phyloP scores from a whole-genome alignment of 2,888 invertebrate genomes.

The Halictus ligatus region DNA sequence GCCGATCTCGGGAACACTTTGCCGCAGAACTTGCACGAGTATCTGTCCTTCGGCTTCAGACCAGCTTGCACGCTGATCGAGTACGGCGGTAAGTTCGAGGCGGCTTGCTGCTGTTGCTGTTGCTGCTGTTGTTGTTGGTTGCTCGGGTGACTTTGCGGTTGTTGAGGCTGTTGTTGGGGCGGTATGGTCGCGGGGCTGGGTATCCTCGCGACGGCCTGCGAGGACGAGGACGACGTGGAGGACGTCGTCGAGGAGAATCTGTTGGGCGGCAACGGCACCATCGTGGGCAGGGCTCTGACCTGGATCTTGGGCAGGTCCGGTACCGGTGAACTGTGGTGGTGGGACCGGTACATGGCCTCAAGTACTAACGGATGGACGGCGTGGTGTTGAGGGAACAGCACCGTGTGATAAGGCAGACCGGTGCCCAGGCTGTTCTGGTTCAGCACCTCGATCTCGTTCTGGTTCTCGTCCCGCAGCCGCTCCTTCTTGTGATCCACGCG shows the following conservation, averaged over 20 bases:
- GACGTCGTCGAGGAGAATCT: conserved; percentile 85
- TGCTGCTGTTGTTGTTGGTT: conserved; percentile 67
- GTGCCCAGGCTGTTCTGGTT: conserved; percentile 77
- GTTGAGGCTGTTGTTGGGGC: conserved; percentile 51
- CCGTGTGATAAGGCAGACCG: conserved; percentile 80
- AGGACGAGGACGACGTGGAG: conserved; percentile 70
- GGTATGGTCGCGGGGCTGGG: conserved; percentile 66
- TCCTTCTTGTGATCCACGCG: conserved; percentile 93
- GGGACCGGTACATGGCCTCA: conserved; percentile 89
- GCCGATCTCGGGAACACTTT: conserved; percentile 99
- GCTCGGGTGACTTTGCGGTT: conserved; percentile 67
- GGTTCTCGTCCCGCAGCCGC: conserved; percentile 93
- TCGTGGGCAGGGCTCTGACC: conserved; percentile 82
- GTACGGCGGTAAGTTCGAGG: conserved; percentile 61
- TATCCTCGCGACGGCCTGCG: conserved; percentile 69
- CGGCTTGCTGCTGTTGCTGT: conserved; percentile 67
- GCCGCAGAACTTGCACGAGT: conserved; percentile 99
- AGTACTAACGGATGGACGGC: conserved; percentile 89
- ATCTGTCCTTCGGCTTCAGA: conserved; percentile 87
- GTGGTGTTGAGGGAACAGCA: conserved; percentile 81
- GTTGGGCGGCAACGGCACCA: conserved; percentile 82
- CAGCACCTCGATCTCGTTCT: conserved; percentile 89
- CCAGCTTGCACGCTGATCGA: conserved; percentile 69
- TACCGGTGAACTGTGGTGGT: conserved; percentile 85
- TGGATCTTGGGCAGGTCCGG: conserved; percentile 86